phyloP scores from a whole-genome alignment of 2,113 vertebrate species.

The Theropithecus gelada region DNA sequence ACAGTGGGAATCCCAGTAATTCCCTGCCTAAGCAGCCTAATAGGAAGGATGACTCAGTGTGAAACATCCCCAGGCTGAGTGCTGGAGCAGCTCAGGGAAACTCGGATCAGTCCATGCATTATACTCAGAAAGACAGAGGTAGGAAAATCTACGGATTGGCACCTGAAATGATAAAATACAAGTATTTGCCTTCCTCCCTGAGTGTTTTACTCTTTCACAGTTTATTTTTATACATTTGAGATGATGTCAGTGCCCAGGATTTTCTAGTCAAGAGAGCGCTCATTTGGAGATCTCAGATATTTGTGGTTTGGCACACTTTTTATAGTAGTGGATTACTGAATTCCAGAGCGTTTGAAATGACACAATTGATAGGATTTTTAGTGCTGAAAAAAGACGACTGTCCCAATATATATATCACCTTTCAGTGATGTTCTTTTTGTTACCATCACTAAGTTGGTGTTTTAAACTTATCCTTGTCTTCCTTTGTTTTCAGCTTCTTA shows the following conservation, averaged over 20 bases:
- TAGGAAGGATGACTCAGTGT: not conserved
- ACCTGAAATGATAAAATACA: not conserved
- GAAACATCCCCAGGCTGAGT: not conserved
- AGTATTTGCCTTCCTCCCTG: not conserved
- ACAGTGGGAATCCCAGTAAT: not conserved
- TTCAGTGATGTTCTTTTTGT: not conserved
- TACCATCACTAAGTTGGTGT: not conserved
- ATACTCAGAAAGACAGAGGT: not conserved
- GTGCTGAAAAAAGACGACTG: not conserved
- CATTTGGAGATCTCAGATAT: not conserved
- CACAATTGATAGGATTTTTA: not conserved
- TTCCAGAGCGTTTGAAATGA: not conserved
- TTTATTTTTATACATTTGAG: not conserved
- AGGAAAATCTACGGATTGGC: not conserved
- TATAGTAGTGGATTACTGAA: not conserved
- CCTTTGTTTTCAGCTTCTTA: slow-evolving; percentile 9
- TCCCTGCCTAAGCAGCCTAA: not conserved
- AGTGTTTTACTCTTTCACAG: not conserved
- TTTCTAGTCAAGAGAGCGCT: not conserved
- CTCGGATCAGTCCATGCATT: not conserved
- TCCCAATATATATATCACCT: not conserved
- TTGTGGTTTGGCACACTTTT: not conserved
- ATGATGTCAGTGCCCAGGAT: not conserved
- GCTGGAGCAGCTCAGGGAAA: not conserved
- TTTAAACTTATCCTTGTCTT: not conserved